These are phyloP conservation scores for Agrenia bidenticulata DNA, from an alignment of 2,888 invertebrate genomes.

Conservation along the genomic window DNA sequence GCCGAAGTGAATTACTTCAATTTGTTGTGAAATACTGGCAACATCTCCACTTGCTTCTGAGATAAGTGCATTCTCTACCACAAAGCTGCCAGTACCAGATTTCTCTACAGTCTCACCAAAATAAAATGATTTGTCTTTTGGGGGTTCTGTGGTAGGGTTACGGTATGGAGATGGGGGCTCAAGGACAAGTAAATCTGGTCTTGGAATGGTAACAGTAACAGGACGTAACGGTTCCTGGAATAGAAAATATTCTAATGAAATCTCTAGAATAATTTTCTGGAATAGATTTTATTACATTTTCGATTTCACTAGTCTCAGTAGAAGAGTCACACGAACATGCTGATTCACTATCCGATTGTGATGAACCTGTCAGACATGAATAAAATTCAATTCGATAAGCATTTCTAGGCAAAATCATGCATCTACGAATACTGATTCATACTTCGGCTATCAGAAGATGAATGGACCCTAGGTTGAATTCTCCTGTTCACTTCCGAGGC, in stretches of 20 bases:
- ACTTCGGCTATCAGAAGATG: constrained; percentile 37
- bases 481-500: constrained; percentile 36
- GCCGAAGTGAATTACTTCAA: constrained; percentile 49
- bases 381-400: too few species aligned
- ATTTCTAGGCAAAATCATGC: too few species aligned
- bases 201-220: constrained; percentile 37
- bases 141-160: constrained; percentile 22
- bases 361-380: too few species aligned
- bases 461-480: constrained; percentile 24
- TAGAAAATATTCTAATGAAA: constrained; percentile 6
- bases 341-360: constrained; percentile 31
- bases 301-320: constrained; percentile 28
- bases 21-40: constrained; percentile 22
- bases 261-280: not conserved
- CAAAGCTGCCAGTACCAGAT: not conserved
- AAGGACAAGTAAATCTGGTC: constrained; percentile 31
- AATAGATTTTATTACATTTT: not conserved
- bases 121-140: constrained; percentile 13
- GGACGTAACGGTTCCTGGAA: constrained; percentile 31
- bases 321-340: constrained; percentile 39
- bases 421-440: not conserved
- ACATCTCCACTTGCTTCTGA: not conserved
- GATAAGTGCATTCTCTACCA: constrained; percentile 6
- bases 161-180: constrained; percentile 42
- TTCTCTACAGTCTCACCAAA: constrained; percentile 14